A percentile compares a stretch with the other conserved stretches of the same genome.
Conservation (phyloP, 2,888 invertebrate species). For the Aphodius sticticus region DNA sequence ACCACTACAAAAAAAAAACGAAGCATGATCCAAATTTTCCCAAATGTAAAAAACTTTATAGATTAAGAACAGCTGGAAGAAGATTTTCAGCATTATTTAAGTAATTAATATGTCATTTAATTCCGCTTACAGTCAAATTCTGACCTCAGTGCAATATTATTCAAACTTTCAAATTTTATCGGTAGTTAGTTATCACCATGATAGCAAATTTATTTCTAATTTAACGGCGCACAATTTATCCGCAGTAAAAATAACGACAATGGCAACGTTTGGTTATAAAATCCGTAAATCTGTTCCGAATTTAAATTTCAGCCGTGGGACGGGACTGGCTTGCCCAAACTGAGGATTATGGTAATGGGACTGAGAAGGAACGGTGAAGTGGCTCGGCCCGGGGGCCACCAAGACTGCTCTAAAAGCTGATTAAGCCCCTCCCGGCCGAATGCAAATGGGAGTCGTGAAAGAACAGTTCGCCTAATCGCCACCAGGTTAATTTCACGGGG, state of each 20-base stretch:
- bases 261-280: conserved; percentile 7
- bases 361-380: conserved; percentile 48
- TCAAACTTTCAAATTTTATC: neutral
- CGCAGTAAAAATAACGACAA: neutral
- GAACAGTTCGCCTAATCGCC: conserved; percentile 48
- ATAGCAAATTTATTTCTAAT: neutral
- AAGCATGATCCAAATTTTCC: too few species aligned
- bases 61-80: too few species aligned
- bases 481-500: conserved; percentile 46
- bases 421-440: conserved; percentile 47
- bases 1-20: too few species aligned
- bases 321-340: conserved; percentile 14
- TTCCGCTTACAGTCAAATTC: too few species aligned
- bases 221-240: neutral
- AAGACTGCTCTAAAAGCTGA: conserved; percentile 49
- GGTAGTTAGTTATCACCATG: neutral
- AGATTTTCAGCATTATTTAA: too few species aligned
- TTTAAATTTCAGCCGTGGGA: conserved; percentile 17
- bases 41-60: too few species aligned
- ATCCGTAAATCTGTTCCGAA: neutral
- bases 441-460: conserved; percentile 49
- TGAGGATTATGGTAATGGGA: conserved; percentile 51
- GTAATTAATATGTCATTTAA: too few species aligned
- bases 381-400: conserved; percentile 44
- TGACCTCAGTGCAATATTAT: too few species aligned